phyloP scores from a whole-genome alignment of 1,140 invertebrate species.

The Medauroidea extradentata region DNA sequence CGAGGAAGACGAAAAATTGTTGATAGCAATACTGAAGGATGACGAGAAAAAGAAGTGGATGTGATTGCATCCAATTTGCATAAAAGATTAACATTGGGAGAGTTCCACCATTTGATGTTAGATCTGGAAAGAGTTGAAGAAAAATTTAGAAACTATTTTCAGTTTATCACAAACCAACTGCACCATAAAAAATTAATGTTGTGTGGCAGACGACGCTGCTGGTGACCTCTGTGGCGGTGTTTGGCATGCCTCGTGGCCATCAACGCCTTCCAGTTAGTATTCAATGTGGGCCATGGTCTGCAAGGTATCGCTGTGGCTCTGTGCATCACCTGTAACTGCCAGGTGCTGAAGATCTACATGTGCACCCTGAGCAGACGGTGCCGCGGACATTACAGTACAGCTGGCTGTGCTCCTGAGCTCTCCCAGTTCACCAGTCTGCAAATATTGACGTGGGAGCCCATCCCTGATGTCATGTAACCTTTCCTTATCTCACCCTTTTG shows the following conservation, averaged over 20 bases:
- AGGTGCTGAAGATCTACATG: slow-evolving; percentile 52
- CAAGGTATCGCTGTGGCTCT: slow-evolving; percentile 58
- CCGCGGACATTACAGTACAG: slow-evolving; percentile 34
- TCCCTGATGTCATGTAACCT: slow-evolving; percentile 48
- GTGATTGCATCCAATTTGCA: too few relatives aligned
- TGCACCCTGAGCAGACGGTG: slow-evolving; percentile 14
- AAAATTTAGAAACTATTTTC: too few relatives aligned
- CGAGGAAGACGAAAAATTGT: too few relatives aligned
- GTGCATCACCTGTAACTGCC: slow-evolving; percentile 61
- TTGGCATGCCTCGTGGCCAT: slow-evolving; percentile 13
- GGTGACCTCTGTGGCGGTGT: slow-evolving; percentile 1
- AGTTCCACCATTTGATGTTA: too few relatives aligned
- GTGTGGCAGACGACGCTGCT: slow-evolving; percentile 42
- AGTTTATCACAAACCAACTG: slow-evolving; percentile 11
- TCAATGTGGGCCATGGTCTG: slow-evolving; percentile 44
- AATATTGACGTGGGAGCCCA: slow-evolving; percentile 44
- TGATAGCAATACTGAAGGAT: too few relatives aligned
- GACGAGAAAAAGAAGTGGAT: too few relatives aligned
- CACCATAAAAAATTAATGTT: slow-evolving; percentile 11
- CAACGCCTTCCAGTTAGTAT: slow-evolving; percentile 40
- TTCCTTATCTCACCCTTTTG: too few relatives aligned
- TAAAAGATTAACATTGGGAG: too few relatives aligned
- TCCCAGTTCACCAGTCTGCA: slow-evolving; percentile 51
- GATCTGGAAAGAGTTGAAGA: too few relatives aligned
- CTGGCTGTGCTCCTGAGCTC: slow-evolving; percentile 43